phyloP scores from a whole-genome alignment of 1,140 invertebrate species.

The Atta cephalotes region DNA sequence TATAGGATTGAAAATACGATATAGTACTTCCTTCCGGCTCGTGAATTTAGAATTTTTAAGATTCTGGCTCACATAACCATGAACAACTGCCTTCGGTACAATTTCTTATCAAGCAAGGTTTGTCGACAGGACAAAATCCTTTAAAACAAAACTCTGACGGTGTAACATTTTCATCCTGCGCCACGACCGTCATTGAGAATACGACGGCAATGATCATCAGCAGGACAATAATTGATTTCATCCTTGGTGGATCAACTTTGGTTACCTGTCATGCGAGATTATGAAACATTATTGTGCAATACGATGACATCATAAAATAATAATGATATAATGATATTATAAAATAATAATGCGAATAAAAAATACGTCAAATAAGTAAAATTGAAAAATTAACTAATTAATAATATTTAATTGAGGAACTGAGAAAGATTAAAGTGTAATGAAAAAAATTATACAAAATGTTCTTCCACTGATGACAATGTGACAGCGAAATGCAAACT shows the following conservation, averaged over 20 bases:
- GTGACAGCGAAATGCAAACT: no score
- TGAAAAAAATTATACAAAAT: background rate
- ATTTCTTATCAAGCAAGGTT: no score
- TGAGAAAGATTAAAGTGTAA: background rate
- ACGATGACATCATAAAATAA: background rate
- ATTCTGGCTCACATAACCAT: slow-evolving; percentile 30
- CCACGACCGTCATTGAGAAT: slow-evolving; percentile 17
- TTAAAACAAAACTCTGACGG: no score
- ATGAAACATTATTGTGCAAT: background rate
- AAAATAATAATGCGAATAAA: background rate
- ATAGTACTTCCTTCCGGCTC: background rate
- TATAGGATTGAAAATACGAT: background rate
- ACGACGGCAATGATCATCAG: slow-evolving; percentile 53
- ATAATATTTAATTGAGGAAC: background rate
- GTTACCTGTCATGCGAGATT: background rate
- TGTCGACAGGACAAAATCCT: no score
- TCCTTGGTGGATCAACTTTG: slow-evolving; percentile 8
- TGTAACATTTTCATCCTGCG: background rate
- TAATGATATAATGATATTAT: no score
- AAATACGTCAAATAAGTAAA: background rate
- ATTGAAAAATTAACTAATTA: background rate
- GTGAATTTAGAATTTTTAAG: slow-evolving; percentile 28
- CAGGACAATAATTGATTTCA: slow-evolving; percentile 49
- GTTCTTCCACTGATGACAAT: no score
- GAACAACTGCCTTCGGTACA: no score